Percentiles rank a stretch among this genome's conserved stretches.
These are phyloP conservation scores for Climacteris rufus DNA, from an alignment of 2,113 vertebrate species.

Conservation along the genomic window DNA sequence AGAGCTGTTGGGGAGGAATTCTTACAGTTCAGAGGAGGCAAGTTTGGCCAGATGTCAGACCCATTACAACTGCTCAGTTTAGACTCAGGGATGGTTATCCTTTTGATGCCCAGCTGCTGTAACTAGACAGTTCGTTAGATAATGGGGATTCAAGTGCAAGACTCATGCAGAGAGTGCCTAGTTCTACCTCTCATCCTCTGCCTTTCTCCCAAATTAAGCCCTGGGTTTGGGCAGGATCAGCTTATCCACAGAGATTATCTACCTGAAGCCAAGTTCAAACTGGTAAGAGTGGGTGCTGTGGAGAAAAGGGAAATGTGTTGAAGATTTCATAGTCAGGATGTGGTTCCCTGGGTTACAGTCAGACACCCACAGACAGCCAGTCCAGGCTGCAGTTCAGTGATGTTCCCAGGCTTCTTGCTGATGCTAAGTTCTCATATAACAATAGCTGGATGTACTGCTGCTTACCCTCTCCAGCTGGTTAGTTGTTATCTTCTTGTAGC, in stretches of 20 bases:
- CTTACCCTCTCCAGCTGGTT: background rate
- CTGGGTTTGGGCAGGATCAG: background rate
- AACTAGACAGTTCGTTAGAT: background rate
- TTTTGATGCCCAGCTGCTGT: background rate
- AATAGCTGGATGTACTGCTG: background rate
- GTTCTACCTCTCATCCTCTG: background rate
- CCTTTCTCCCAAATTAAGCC: background rate
- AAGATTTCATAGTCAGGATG: background rate
- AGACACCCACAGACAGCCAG: background rate
- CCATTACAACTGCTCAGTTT: background rate
- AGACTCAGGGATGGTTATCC: background rate
- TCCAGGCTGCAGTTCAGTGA: background rate
- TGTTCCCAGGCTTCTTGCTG: background rate
- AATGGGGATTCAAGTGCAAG: background rate
- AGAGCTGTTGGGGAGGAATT: constrained; percentile 23
- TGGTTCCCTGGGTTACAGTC: background rate
- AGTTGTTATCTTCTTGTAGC: background rate
- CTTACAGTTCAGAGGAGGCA: constrained; percentile 55
- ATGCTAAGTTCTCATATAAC: background rate
- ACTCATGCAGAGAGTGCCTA: background rate
- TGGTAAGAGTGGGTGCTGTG: background rate
- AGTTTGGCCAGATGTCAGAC: constrained; percentile 49
- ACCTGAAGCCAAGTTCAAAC: background rate
- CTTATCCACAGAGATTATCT: background rate
- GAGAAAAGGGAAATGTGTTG: background rate